Evolutionary conservation across 1,140 invertebrate genomes (phyloP).

Genomic region (Teleopsis dalmanni): DNA sequence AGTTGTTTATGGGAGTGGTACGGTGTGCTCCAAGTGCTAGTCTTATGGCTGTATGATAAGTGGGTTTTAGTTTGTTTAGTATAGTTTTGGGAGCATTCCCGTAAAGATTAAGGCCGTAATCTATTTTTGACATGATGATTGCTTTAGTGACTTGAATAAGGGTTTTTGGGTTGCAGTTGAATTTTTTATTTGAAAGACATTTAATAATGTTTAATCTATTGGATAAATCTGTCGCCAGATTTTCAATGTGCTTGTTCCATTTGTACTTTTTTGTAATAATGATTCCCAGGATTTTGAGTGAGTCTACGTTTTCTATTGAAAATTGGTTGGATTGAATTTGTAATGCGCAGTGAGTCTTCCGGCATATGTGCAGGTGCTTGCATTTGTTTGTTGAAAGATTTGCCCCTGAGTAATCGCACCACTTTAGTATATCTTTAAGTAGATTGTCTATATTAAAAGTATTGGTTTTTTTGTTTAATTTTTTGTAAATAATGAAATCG

Average conservation of each 20-base stretch:
- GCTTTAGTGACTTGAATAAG: constrained; percentile 10
- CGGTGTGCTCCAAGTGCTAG: constrained; percentile 5
- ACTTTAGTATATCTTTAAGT: constrained; percentile 8
- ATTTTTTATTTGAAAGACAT: constrained; percentile 15
- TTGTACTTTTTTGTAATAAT: constrained; percentile 17
- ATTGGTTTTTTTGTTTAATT: constrained; percentile 8
- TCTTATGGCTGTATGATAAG: constrained; percentile 2
- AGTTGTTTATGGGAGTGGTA: no score
- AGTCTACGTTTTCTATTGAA: constrained; percentile 8
- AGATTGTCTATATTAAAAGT: constrained; percentile 12
- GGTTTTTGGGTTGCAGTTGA: constrained; percentile 11
- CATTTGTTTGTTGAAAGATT: constrained; percentile 12
- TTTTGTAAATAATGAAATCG: constrained; percentile 10
- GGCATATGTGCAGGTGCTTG: constrained; percentile 11
- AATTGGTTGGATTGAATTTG: constrained; percentile 4
- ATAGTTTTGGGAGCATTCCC: no score
- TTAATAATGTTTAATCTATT: constrained; percentile 16
- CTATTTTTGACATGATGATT: constrained; percentile 10
- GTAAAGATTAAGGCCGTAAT: constrained; percentile 11
- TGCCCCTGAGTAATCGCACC: constrained; percentile 13
- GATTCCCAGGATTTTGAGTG: constrained; percentile 12
- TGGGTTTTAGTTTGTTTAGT: no score
- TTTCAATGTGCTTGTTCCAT: constrained; percentile 13
- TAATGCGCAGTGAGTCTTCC: constrained; percentile 13
- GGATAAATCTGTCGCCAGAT: neutral